These are phyloP conservation scores for Melipona beecheii DNA, from an alignment of 2,888 invertebrate species.

Conservation along the genomic window DNA sequence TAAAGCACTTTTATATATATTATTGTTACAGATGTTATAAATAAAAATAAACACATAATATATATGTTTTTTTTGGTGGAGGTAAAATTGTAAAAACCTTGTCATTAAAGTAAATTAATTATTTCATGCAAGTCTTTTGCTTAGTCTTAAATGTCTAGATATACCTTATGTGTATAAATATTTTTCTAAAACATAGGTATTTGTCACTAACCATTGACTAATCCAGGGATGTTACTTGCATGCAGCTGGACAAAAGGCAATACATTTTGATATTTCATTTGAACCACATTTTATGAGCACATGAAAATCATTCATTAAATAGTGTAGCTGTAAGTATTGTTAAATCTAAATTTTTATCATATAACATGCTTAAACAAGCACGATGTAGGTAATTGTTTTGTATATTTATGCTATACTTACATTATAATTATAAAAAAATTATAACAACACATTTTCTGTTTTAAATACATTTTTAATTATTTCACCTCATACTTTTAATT, in stretches of 20 bases:
- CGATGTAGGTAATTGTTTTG: conserved; percentile 24
- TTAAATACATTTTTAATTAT: not conserved
- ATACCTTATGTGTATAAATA: conserved; percentile 38
- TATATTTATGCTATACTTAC: not conserved
- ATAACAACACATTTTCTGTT: not conserved
- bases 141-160: conserved; percentile 14
- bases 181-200: conserved; percentile 45
- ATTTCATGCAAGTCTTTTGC: conserved; percentile 10
- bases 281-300: conserved; percentile 76
- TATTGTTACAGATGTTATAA: conserved; percentile 67
- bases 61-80: conserved; percentile 48
- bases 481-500: conserved; percentile 17
- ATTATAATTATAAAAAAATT: not conserved
- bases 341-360: conserved; percentile 19
- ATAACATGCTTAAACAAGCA: not conserved
- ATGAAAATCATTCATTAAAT: conserved; percentile 62
- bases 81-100: conserved; percentile 42
- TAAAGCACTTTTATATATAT: conserved; percentile 68
- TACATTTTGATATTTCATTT: conserved; percentile 76
- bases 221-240: conserved; percentile 79
- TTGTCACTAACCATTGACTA: conserved; percentile 67
- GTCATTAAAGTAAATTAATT: conserved; percentile 37
- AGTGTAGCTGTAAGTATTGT: conserved; percentile 61
- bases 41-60: conserved; percentile 65
- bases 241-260: conserved; percentile 81